phyloP scores from a whole-genome alignment of 2,797 vertebrate species.

The Xiphophorus birchmanni region DNA sequence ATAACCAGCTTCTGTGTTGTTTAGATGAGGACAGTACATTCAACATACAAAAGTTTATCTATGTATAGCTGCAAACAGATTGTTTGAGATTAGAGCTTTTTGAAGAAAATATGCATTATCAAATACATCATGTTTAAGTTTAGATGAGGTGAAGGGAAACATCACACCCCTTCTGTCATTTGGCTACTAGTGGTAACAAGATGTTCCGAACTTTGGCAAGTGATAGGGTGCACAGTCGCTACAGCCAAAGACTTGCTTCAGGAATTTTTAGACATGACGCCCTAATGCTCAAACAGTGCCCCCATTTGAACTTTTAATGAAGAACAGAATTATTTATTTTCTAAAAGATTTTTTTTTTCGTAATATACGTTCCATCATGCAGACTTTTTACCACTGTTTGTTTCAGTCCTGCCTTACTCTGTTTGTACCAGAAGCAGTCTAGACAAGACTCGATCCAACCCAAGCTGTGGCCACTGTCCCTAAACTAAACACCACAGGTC shows the following conservation, averaged over 20 bases:
- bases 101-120: neutral
- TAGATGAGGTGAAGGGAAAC: neutral
- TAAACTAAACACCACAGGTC: constrained; percentile 33
- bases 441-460: constrained; percentile 25
- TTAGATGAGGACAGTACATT: neutral
- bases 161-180: neutral
- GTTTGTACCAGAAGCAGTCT: constrained; percentile 20
- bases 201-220: neutral
- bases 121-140: neutral
- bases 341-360: neutral
- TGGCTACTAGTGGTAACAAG: neutral
- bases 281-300: neutral
- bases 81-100: neutral
- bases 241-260: neutral
- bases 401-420: constrained; percentile 26
- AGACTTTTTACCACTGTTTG: constrained; percentile 29
- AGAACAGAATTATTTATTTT: neutral
- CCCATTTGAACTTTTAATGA: neutral
- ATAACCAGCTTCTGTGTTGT: neutral
- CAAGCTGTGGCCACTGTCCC: constrained; percentile 24
- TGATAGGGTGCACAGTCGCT: neutral
- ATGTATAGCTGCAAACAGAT: neutral
- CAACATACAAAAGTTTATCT: neutral
- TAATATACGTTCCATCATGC: constrained; percentile 9
- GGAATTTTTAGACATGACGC: neutral